Evolutionary conservation across 2,888 invertebrate genomes (phyloP).

Genomic region (Drosophila mercatorum): DNA sequence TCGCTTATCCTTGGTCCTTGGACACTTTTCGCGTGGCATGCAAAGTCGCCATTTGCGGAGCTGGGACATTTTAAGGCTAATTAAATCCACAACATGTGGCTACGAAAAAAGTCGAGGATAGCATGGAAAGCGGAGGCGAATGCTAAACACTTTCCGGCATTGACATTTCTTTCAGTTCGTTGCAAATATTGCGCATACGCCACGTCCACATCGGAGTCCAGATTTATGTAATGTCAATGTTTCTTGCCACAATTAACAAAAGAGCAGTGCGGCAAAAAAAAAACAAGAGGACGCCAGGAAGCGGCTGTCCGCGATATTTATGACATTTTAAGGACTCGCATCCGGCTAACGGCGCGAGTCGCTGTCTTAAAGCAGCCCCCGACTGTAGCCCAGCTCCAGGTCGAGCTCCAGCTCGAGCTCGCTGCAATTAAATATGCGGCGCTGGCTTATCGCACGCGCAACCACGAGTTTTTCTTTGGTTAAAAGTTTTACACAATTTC

Average conservation of each 20-base stretch:
- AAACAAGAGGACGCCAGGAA: constrained; percentile 45
- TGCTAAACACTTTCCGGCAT: constrained; percentile 78
- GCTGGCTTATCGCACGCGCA: constrained; percentile 75
- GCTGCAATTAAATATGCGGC: constrained; percentile 74
- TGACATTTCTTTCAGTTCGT: constrained; percentile 62
- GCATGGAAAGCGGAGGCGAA: constrained; percentile 25
- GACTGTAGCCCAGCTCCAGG: constrained; percentile 2
- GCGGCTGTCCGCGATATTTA: constrained; percentile 61
- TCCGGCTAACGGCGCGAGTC: constrained; percentile 33
- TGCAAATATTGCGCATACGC: constrained; percentile 73
- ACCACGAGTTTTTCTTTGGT: constrained; percentile 62
- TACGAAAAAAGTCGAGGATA: constrained; percentile 3
- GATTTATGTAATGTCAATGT: constrained; percentile 55
- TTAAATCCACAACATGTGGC: constrained; percentile 65
- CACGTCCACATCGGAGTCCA: constrained; percentile 35
- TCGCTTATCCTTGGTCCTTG: constrained; percentile 59
- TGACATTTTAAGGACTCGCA: constrained; percentile 66
- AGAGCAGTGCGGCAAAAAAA: constrained; percentile 22
- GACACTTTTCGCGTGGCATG: constrained; percentile 59
- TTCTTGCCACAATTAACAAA: constrained; percentile 55
- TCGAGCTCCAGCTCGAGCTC: constrained; percentile 9
- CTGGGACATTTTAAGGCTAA: constrained; percentile 68
- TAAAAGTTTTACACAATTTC: constrained; percentile 62
- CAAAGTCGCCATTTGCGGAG: constrained; percentile 59
- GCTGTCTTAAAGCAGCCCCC: constrained; percentile 36